Evolutionary conservation across 2,797 vertebrate genomes (phyloP).

Genomic region (Gallinago nigripennis): DNA sequence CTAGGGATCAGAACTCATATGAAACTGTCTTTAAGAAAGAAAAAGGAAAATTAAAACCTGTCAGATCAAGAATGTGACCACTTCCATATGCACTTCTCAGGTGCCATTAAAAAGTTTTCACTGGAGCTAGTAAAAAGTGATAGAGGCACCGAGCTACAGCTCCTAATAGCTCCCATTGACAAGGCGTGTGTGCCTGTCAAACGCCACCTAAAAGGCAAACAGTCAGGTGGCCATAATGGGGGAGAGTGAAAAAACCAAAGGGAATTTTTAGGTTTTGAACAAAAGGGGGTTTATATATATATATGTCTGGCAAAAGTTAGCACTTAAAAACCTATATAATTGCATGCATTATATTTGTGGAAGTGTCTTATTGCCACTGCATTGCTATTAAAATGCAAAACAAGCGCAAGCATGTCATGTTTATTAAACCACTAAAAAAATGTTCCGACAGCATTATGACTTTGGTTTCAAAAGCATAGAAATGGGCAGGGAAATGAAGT

Average conservation of each 20-base stretch:
- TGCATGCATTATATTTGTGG: slow-evolving; percentile 11
- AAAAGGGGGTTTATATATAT: neutral
- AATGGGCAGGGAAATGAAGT: neutral
- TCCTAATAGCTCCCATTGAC: neutral
- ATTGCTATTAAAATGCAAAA: slow-evolving; percentile 64
- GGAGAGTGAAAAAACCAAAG: neutral
- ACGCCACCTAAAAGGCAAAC: neutral
- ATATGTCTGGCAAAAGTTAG: slow-evolving; percentile 6
- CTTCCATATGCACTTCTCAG: neutral
- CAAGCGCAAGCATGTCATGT: slow-evolving; percentile 51
- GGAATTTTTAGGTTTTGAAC: neutral
- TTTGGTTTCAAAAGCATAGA: slow-evolving; percentile 15
- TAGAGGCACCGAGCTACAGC: neutral
- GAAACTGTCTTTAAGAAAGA: neutral
- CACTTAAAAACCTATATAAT: neutral
- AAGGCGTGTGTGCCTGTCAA: neutral
- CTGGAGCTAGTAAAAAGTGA: neutral
- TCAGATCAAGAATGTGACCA: neutral
- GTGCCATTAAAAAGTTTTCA: neutral
- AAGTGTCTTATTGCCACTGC: slow-evolving; percentile 48
- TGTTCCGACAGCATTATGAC: neutral
- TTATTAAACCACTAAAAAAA: slow-evolving; percentile 62
- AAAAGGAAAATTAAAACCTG: neutral
- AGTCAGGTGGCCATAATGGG: neutral
- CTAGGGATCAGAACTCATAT: neutral